Base-by-base conservation (phyloP, 2,888 invertebrate species). In the Lobophora halterata region DNA sequence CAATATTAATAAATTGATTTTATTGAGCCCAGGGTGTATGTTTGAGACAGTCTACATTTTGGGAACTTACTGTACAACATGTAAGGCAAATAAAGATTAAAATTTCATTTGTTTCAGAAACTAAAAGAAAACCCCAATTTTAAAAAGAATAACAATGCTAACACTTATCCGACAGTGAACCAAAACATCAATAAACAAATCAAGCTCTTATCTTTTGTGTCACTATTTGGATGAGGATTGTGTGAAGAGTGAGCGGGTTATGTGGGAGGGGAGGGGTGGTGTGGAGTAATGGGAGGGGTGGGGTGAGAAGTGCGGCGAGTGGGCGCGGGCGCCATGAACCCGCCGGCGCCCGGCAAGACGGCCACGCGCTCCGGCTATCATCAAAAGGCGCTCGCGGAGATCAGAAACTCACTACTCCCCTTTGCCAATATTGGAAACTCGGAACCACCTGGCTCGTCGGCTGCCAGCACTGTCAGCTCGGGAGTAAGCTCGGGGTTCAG, bases 331-430 rank as follows among this genome's bases (percentile, higher is more conserved):
- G 89, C 83, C 80, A 90, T 90, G 90, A 90, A 90, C 88, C 89
- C 89, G 79, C 89, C 89, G 81, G 89, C 89, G 79, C 87, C 88
- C 83, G 85, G 85, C 80, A 88, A 88, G 79, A 80, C 91, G 86
- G 90, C 90, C 83, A 90, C 91, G 88, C 91, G 92, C 86, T 90
- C 93, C 88, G 93, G 93, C 87, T 95, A 95, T 85, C 93, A 93
- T 85, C 93, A 94, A 82, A 94, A 95, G 88, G 95, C 95, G 72
- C 90, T 95, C 80, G 94, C 93, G 82, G 93, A 95, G 83, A 95
- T 95, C 68, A 91, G 95, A 60, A 94, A 94, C 78, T 94, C 95
- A 44, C 80, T 95, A 61, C 89, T 93, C 62, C 95, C 95, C 33
- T 95, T 94, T 75, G 94, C 94, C 34, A 93, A 94, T 67, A 91